A percentile compares a stretch with the other conserved stretches of the same genome.
Conservation (phyloP, 2,888 invertebrate genomes). For the Leucoma salicis region DNA sequence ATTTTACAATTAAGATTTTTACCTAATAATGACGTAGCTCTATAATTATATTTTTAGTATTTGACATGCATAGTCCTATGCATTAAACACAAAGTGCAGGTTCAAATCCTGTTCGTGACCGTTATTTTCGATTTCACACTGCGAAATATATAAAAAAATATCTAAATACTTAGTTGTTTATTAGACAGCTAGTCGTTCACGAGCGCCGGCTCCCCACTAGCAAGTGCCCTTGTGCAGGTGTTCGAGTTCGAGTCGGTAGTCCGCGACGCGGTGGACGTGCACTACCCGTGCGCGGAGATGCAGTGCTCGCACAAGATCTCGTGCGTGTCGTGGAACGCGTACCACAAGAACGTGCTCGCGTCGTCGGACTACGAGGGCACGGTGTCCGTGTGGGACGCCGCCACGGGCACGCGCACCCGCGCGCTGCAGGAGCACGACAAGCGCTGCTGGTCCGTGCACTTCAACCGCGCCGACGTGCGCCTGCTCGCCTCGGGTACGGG, state of each 20-base stretch:
- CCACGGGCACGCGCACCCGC: conserved; percentile 87
- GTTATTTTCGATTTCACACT: too few species aligned
- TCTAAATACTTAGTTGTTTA: too few species aligned
- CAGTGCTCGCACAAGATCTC: conserved; percentile 95
- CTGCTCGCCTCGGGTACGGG: conserved; percentile 91
- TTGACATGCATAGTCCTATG: too few species aligned
- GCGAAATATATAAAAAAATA: too few species aligned
- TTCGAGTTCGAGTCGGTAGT: conserved; percentile 94
- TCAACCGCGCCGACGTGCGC: conserved; percentile 94
- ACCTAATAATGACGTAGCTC: too few species aligned
- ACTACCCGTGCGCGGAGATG: conserved; percentile 96
- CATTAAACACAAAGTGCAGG: too few species aligned
- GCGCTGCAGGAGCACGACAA: conserved; percentile 94
- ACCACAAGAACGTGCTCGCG: conserved; percentile 91
- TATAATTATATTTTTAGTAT: too few species aligned
- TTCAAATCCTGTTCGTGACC: too few species aligned
- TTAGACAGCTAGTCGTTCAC: too few species aligned
- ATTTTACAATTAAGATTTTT: too few species aligned
- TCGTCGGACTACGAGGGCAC: conserved; percentile 97
- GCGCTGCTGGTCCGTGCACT: conserved; percentile 97
- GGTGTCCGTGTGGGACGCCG: conserved; percentile 96
- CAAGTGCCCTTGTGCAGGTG: conserved; percentile 63
- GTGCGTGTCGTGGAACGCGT: conserved; percentile 96
- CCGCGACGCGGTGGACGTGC: conserved; percentile 92
- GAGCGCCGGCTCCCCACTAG: too few species aligned